Conservation (phyloP, 1,140 invertebrate genomes). For the Drosophila mojavensis region DNA sequence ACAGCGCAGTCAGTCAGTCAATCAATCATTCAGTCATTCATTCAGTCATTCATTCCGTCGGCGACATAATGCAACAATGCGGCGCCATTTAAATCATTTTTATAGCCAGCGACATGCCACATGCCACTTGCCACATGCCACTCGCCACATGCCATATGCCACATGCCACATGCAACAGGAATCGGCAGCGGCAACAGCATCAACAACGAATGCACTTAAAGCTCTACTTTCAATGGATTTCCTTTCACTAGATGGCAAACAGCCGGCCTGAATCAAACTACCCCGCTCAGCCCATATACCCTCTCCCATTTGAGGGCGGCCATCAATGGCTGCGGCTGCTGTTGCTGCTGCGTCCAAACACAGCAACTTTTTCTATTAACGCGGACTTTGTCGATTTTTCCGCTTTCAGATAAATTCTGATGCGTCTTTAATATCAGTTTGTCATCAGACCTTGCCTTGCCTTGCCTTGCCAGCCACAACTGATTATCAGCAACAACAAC, state of each 20-base stretch:
- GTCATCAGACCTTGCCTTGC: slow-evolving; percentile 12
- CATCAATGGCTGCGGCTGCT: slow-evolving; percentile 17
- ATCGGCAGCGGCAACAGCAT: neutral
- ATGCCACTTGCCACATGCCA: slow-evolving; percentile 1
- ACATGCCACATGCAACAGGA: slow-evolving; percentile 25
- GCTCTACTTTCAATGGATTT: neutral
- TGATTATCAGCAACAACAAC: slow-evolving; percentile 48
- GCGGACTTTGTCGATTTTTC: slow-evolving; percentile 27
- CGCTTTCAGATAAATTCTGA: slow-evolving; percentile 73
- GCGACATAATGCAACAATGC: slow-evolving; percentile 62
- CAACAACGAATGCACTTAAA: neutral
- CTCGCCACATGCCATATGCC: neutral
- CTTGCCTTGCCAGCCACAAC: slow-evolving; percentile 3
- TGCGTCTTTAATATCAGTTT: slow-evolving; percentile 76
- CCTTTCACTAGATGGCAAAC: no score
- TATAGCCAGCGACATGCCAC: slow-evolving; percentile 43
- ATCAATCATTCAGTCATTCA: slow-evolving; percentile 2
- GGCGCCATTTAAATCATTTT: slow-evolving; percentile 76
- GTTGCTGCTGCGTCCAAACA: neutral
- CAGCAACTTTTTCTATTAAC: slow-evolving; percentile 74
- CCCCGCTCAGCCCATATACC: neutral
- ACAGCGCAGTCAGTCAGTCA: slow-evolving; percentile 45
- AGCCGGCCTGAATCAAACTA: no score
- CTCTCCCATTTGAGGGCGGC: neutral
- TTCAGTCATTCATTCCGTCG: slow-evolving; percentile 28